Percentiles rank a stretch among this genome's conserved stretches.
Conservation (phyloP, 2,113 vertebrate genomes). For the Periophthalmus modestus region DNA sequence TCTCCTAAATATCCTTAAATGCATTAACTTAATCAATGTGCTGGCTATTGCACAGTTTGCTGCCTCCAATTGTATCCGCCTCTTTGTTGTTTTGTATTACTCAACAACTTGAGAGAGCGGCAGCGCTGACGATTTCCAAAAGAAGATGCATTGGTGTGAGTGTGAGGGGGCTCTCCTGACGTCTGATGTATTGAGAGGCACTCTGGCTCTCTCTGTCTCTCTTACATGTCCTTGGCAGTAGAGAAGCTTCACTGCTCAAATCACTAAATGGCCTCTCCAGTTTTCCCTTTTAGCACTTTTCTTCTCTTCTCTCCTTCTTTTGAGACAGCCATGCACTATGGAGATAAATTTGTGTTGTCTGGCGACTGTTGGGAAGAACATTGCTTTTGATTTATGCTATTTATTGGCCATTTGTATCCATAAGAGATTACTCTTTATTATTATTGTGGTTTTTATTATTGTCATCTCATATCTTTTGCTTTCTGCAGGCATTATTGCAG, state of each 20-base stretch:
- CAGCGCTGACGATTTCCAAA: slow-evolving; percentile 54
- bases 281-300: slow-evolving; percentile 67
- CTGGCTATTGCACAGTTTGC: not conserved
- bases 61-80: slow-evolving; percentile 13
- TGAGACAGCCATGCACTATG: slow-evolving; percentile 71
- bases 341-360: slow-evolving; percentile 81
- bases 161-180: slow-evolving; percentile 66
- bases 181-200: slow-evolving; percentile 72
- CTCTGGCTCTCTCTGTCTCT: slow-evolving; percentile 75
- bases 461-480: slow-evolving; percentile 45
- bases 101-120: slow-evolving; percentile 43
- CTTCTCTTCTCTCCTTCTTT: slow-evolving; percentile 59
- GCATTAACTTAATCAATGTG: not conserved
- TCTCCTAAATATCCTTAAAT: not conserved
- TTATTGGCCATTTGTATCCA: slow-evolving; percentile 74
- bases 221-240: slow-evolving; percentile 81
- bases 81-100: slow-evolving; percentile 38
- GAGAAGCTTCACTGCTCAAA: slow-evolving; percentile 77
- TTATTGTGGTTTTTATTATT: slow-evolving; percentile 62
- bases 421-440: slow-evolving; percentile 73
- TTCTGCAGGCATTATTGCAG: slow-evolving; percentile 36
- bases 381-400: slow-evolving; percentile 73
- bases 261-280: slow-evolving; percentile 71
- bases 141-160: slow-evolving; percentile 59
- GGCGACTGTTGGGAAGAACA: slow-evolving; percentile 61